Conservation (phyloP, 2,797 vertebrate species). For the Limosa lapponica region DNA sequence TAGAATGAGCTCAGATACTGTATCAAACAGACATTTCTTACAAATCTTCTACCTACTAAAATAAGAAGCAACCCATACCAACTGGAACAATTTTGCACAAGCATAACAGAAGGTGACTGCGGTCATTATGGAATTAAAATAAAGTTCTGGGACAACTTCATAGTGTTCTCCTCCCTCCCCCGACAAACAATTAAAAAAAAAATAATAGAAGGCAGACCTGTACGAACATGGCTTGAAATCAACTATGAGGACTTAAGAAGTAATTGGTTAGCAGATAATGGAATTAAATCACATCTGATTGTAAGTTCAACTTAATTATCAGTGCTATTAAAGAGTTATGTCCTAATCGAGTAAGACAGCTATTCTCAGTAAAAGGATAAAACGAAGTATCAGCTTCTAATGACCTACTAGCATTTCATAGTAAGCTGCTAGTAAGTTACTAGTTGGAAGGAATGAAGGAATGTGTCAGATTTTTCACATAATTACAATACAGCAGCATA, state of each 20-base stretch:
- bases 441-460: slow-evolving; percentile 74
- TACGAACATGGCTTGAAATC: slow-evolving; percentile 66
- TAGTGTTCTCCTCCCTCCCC: slow-evolving; percentile 16
- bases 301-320: slow-evolving; percentile 62
- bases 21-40: slow-evolving; percentile 59
- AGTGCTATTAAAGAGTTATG: slow-evolving; percentile 51
- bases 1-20: slow-evolving; percentile 71
- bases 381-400: slow-evolving; percentile 63
- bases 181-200: not conserved
- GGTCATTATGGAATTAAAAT: slow-evolving; percentile 7
- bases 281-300: slow-evolving; percentile 55
- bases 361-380: slow-evolving; percentile 55
- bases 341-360: slow-evolving; percentile 26
- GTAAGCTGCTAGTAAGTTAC: slow-evolving; percentile 64
- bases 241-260: slow-evolving; percentile 36
- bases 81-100: slow-evolving; percentile 48
- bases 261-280: slow-evolving; percentile 37
- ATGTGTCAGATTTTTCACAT: slow-evolving; percentile 73
- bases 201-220: slow-evolving; percentile 17
- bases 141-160: slow-evolving; percentile 33
- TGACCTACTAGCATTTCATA: slow-evolving; percentile 50
- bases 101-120: slow-evolving; percentile 27
- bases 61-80: slow-evolving; percentile 47
- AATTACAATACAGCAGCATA: slow-evolving; percentile 74
- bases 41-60: slow-evolving; percentile 62